Percentiles rank a stretch among this genome's conserved stretches.
Evolutionary conservation across 2,113 vertebrate genomes (phyloP).

Genomic region (Candoia aspera): DNA sequence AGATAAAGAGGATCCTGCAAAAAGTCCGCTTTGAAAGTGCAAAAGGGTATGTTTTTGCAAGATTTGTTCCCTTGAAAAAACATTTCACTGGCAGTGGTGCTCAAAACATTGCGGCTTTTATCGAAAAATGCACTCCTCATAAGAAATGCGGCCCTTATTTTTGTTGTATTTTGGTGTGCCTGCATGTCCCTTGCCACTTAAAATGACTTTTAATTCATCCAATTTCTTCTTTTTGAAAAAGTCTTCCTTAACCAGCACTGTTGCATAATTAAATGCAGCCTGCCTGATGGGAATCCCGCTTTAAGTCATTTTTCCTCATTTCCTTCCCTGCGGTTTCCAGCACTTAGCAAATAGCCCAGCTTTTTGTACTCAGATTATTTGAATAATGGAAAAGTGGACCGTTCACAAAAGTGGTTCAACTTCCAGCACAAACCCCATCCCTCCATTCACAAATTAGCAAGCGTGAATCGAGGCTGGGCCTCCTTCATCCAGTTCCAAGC

Average conservation of each 20-base stretch:
- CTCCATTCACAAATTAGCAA: not conserved
- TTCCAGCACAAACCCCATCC: not conserved
- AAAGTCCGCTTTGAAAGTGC: not conserved
- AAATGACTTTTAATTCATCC: conserved; percentile 61
- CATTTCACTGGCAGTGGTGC: conserved; percentile 36
- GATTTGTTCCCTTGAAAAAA: not conserved
- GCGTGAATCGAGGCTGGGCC: not conserved
- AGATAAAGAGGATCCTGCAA: not conserved
- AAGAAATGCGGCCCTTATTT: not conserved
- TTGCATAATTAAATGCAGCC: not conserved
- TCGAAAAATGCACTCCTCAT: conserved; percentile 18
- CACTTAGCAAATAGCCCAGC: not conserved
- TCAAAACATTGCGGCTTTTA: not conserved
- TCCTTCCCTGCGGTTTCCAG: conserved; percentile 7
- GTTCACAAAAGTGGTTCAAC: not conserved
- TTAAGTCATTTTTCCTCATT: conserved; percentile 47
- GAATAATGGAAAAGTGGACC: not conserved
- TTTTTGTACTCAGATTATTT: not conserved
- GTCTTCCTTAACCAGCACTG: conserved; percentile 46
- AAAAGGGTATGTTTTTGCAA: not conserved
- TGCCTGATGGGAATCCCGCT: conserved; percentile 45
- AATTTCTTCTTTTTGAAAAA: conserved; percentile 24
- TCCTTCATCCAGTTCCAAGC: not conserved
- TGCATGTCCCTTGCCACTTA: conserved; percentile 3
- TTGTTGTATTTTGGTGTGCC: not conserved